These are phyloP conservation scores for Microplitis mediator DNA, from an alignment of 1,140 invertebrate genomes.

Conservation along the genomic window DNA sequence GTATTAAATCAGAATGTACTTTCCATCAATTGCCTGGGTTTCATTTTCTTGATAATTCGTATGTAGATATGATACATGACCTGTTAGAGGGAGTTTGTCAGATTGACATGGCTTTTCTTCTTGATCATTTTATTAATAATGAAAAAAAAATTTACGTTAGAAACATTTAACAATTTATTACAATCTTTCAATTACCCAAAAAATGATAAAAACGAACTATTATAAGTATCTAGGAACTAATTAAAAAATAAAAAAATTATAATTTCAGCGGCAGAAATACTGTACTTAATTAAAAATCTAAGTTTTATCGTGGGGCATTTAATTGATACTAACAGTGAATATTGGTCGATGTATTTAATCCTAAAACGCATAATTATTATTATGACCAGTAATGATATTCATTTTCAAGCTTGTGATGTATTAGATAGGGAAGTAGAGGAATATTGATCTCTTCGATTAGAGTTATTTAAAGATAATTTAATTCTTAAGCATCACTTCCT, in stretches of 20 bases:
- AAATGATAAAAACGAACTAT: conserved; percentile 33
- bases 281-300: conserved; percentile 38
- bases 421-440: neutral
- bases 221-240: conserved; percentile 22
- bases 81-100: conserved; percentile 39
- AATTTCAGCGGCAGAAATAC: conserved; percentile 39
- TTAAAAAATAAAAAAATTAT: conserved; percentile 35
- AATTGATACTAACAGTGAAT: conserved; percentile 27
- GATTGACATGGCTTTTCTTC: conserved; percentile 34
- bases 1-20: conserved; percentile 26
- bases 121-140: conserved; percentile 34
- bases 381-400: conserved; percentile 1
- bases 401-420: neutral
- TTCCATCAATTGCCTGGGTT: conserved; percentile 29
- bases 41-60: conserved; percentile 37
- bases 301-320: conserved; percentile 38
- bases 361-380: conserved; percentile 34
- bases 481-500: conserved; percentile 19
- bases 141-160: conserved; percentile 37
- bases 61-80: conserved; percentile 45
- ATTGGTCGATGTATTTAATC: conserved; percentile 33
- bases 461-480: neutral
- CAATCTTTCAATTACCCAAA: conserved; percentile 30
- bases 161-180: conserved; percentile 29
- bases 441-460: neutral